A percentile compares a stretch with the other conserved stretches of the same genome.
Conservation (phyloP, 2,113 vertebrate genomes). For the Clupea harengus region DNA sequence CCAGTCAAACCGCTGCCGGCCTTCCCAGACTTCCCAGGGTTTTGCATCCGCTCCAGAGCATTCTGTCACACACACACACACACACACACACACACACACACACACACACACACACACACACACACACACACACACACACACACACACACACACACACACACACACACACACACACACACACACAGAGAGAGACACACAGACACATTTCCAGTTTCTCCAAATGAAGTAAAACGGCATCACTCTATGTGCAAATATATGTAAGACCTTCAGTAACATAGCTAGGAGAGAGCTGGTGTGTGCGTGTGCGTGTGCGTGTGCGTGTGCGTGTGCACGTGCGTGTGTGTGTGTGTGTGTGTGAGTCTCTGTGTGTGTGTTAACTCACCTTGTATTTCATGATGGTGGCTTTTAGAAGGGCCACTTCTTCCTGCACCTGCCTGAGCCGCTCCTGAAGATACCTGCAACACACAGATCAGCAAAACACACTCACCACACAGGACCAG, state of each 20-base stretch:
- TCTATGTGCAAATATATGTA: too few relatives aligned
- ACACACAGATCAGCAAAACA: background rate
- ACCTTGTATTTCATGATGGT: conserved; percentile 92
- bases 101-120: conserved; percentile 38
- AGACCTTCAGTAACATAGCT: too few relatives aligned
- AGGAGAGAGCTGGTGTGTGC: too few relatives aligned
- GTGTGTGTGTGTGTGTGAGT: background rate
- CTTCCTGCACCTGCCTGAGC: conserved; percentile 90
- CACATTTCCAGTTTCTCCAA: too few relatives aligned
- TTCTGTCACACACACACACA: conserved; percentile 66
- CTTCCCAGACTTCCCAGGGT: conserved; percentile 74
- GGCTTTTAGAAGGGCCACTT: conserved; percentile 86
- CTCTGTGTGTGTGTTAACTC: background rate
- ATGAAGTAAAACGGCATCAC: too few relatives aligned
- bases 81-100: conserved; percentile 35
- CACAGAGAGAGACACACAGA: background rate
- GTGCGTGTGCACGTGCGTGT: conserved; percentile 39
- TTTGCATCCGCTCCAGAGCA: conserved; percentile 89
- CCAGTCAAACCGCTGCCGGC: conserved; percentile 86
- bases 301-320: too few relatives aligned
- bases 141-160: conserved; percentile 34
- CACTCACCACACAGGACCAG: background rate
- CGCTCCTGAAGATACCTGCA: conserved; percentile 92
- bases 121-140: background rate
- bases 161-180: conserved; percentile 28